Evolutionary conservation across 2,888 invertebrate genomes (phyloP).

Genomic region (Tillus elongatus): DNA sequence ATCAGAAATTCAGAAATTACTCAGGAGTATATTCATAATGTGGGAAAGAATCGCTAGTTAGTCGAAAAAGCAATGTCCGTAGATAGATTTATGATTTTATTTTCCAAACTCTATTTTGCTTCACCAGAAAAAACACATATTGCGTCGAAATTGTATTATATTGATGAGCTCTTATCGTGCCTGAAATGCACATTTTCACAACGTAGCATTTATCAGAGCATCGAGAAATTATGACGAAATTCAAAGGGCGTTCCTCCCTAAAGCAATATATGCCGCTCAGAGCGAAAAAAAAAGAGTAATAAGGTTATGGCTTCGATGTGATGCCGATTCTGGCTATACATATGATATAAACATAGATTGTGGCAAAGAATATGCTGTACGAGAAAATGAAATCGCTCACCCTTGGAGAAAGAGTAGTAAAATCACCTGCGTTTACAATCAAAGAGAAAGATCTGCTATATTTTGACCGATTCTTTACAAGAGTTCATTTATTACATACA

Average conservation of each 20-base stretch:
- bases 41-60: too few species aligned
- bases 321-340: slow-evolving; percentile 22
- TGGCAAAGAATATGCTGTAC: slow-evolving; percentile 19
- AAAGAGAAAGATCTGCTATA: slow-evolving; percentile 9
- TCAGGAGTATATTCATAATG: too few species aligned
- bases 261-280: slow-evolving; percentile 23
- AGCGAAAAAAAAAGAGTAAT: slow-evolving; percentile 20
- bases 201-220: slow-evolving; percentile 13
- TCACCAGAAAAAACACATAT: too few species aligned
- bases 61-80: too few species aligned
- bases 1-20: too few species aligned
- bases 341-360: slow-evolving; percentile 25
- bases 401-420: slow-evolving; percentile 23
- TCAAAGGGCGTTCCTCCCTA: slow-evolving; percentile 14
- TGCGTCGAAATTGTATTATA: too few species aligned
- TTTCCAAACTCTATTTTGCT: too few species aligned
- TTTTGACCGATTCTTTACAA: slow-evolving; percentile 15
- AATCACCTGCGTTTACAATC: slow-evolving; percentile 12
- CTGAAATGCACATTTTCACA: slow-evolving; percentile 14
- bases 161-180: too few species aligned
- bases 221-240: slow-evolving; percentile 16
- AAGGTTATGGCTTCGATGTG: slow-evolving; percentile 22
- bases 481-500: slow-evolving; percentile 11
- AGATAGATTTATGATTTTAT: too few species aligned
- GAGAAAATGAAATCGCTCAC: slow-evolving; percentile 15